Conservation (phyloP, 30 jellyfish, hydroid and myxozoan genomes). For the Nemopilema nomurai region DNA sequence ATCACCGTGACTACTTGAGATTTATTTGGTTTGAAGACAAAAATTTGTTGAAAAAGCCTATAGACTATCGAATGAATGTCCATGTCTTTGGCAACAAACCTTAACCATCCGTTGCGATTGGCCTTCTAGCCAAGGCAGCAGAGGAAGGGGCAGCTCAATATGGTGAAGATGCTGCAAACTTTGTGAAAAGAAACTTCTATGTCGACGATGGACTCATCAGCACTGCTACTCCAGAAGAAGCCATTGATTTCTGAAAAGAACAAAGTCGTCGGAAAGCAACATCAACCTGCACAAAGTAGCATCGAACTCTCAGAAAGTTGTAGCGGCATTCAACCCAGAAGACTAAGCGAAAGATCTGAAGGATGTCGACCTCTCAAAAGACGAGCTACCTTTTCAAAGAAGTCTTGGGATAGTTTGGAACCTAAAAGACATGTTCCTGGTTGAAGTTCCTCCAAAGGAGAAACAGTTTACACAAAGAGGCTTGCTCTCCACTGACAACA, state of each 20-base stretch:
- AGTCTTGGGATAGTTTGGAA: slow-evolving; percentile 57
- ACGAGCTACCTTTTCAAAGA: slow-evolving; percentile 44
- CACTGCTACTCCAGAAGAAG: slow-evolving; percentile 22
- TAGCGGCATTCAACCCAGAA: slow-evolving; percentile 53
- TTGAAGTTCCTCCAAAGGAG: slow-evolving; percentile 17
- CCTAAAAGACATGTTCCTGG: slow-evolving; percentile 36
- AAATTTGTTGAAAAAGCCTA: slow-evolving; percentile 26
- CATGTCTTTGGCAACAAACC: slow-evolving; percentile 63
- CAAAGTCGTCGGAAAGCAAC: slow-evolving; percentile 25
- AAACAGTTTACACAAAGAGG: slow-evolving; percentile 38
- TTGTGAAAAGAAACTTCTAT: slow-evolving; percentile 40
- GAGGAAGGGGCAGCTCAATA: slow-evolving; percentile 27
- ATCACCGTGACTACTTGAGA: slow-evolving; percentile 54
- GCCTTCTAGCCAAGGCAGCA: slow-evolving; percentile 35
- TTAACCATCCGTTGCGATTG: slow-evolving; percentile 40
- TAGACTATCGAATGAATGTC: slow-evolving; percentile 63
- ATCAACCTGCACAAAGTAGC: slow-evolving; percentile 44
- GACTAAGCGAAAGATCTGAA: slow-evolving; percentile 15
- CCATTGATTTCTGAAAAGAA: slow-evolving; percentile 10
- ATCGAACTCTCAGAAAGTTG: slow-evolving; percentile 26
- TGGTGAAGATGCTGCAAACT: slow-evolving; percentile 28
- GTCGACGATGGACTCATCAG: slow-evolving; percentile 65
- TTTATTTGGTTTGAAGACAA: slow-evolving; percentile 62
- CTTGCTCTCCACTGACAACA: slow-evolving; percentile 13
- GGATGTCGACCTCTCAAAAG: slow-evolving; percentile 21